Evolutionary conservation across 1,140 invertebrate species (phyloP).

Genomic region (Lepidurus apus): DNA sequence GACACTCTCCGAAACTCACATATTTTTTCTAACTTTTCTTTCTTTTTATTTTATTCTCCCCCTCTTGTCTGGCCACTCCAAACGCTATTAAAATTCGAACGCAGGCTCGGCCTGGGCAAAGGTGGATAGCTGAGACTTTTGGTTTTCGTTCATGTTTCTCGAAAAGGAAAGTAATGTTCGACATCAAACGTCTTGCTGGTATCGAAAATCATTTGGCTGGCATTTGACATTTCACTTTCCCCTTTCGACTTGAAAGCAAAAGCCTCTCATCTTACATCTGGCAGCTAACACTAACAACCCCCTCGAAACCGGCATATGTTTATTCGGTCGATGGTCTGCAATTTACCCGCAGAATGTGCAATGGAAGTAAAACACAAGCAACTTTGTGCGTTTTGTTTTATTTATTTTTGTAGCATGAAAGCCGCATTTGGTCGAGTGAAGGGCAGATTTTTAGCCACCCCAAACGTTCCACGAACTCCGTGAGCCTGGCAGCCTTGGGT

Average conservation of each 20-base stretch:
- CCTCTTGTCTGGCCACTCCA: not conserved
- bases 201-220: no score
- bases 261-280: not conserved
- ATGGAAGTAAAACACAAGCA: not conserved
- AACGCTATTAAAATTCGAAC: conserved; percentile 11
- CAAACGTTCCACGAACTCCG: not conserved
- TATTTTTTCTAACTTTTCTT: not conserved
- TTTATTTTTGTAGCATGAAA: no score
- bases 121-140: conserved; percentile 2
- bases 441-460: not conserved
- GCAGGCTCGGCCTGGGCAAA: not conserved
- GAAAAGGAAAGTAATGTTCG: conserved; percentile 5
- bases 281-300: not conserved
- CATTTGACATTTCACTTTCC: not conserved
- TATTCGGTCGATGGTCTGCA: not conserved
- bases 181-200: not conserved
- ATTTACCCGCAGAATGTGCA: not conserved
- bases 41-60: not conserved
- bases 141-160: not conserved
- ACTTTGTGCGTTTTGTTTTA: no score
- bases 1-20: not conserved
- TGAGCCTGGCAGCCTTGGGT: conserved; percentile 5
- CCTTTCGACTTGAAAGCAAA: not conserved
- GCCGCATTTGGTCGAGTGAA: no score
- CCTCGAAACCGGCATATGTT: not conserved